Conservation (phyloP, 2,797 vertebrate genomes). For the Ctenosaura bakeri region DNA sequence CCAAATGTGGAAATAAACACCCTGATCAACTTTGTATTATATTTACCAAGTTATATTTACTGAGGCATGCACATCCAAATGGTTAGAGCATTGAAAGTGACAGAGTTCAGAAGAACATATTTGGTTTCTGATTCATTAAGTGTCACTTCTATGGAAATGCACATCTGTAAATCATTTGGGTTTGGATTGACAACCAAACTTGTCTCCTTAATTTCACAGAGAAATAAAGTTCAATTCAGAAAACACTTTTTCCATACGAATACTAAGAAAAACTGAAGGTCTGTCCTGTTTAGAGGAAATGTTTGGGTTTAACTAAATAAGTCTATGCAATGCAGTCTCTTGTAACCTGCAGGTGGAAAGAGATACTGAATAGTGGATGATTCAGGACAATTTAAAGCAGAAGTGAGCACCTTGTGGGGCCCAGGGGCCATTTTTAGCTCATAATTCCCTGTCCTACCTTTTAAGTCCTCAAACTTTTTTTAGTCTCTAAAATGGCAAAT, state of each 20-base stretch:
- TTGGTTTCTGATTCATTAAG: not conserved
- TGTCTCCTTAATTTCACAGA: not conserved
- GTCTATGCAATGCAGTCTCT: not conserved
- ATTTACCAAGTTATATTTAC: not conserved
- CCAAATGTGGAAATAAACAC: not conserved
- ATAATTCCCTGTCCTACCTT: no score
- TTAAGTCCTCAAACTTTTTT: no score
- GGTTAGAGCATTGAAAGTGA: not conserved
- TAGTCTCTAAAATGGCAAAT: no score
- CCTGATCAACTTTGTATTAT: not conserved
- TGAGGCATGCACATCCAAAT: not conserved
- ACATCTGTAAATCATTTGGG: not conserved
- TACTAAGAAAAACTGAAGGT: not conserved
- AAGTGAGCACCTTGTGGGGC: not conserved
- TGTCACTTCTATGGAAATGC: not conserved
- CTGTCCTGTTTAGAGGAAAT: not conserved
- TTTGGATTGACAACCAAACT: not conserved
- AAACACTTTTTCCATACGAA: not conserved
- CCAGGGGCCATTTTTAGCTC: not conserved
- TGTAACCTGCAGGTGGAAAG: not conserved
- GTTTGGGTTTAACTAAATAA: no score
- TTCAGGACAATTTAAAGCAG: not conserved
- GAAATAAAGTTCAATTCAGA: not conserved
- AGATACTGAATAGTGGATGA: not conserved
- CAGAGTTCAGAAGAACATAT: not conserved